A percentile compares a stretch with the other conserved stretches of the same genome.
phyloP scores from a whole-genome alignment of 37 sponge, comb jelly and placozoan species.

The Spongilla lacustris region DNA sequence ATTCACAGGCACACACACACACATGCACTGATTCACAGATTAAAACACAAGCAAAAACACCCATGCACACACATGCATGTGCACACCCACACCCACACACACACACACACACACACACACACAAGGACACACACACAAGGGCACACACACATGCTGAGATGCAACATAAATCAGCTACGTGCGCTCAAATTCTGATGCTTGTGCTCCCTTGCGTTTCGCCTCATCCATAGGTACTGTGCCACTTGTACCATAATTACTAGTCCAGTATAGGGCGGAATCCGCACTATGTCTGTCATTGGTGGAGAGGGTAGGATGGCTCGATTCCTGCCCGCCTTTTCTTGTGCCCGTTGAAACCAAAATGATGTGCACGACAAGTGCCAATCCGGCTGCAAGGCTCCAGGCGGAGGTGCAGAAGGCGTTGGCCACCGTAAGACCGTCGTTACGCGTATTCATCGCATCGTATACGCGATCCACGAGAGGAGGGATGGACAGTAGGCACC shows the following conservation, averaged over 20 bases:
- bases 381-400: background rate
- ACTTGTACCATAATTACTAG: background rate
- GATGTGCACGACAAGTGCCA: background rate
- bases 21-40: no score
- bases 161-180: no score
- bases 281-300: background rate
- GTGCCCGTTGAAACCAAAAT: background rate
- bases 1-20: no score
- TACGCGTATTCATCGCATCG: background rate
- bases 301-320: background rate
- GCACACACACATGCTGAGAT: no score
- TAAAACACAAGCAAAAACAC: no score
- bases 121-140: slow-evolving; percentile 7
- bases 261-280: background rate
- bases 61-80: background rate
- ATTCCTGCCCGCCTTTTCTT: background rate
- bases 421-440: background rate
- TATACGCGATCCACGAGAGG: background rate
- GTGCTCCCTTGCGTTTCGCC: background rate
- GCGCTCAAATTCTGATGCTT: no score
- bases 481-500: background rate
- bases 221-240: background rate
- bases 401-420: background rate
- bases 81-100: slow-evolving; percentile 2
- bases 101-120: background rate